These are phyloP conservation scores for Elgaria multicarinata DNA, from an alignment of 2,113 vertebrate genomes.

Conservation along the genomic window DNA sequence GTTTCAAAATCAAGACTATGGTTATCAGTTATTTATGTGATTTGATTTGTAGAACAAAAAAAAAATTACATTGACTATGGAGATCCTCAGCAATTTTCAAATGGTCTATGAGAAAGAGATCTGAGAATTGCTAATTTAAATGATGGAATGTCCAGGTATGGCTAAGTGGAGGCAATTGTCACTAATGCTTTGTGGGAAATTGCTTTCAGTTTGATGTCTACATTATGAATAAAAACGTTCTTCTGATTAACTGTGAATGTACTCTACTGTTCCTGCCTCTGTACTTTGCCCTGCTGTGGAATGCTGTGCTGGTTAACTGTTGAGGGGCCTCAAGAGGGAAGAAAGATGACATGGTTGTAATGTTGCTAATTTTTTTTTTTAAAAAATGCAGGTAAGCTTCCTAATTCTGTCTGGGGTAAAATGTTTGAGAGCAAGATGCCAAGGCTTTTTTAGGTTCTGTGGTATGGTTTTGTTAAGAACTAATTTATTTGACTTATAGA, in stretches of 20 bases:
- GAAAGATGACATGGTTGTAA: not conserved
- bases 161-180: not conserved
- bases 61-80: not conserved
- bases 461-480: not conserved
- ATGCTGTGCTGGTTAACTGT: constrained; percentile 9
- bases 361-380: not conserved
- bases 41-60: not conserved
- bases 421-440: not conserved
- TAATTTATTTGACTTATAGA: not conserved
- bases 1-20: not conserved
- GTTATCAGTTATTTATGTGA: not conserved
- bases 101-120: not conserved
- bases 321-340: constrained; percentile 40
- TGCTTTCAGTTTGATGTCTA: rapidly evolving
- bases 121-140: rapidly evolving
- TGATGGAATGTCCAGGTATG: rapidly evolving
- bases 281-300: constrained; percentile 60
- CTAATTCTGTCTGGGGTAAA: not conserved
- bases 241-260: constrained; percentile 27
- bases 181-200: not conserved
- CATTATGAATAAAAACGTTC: rapidly evolving
- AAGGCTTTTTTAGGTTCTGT: not conserved
- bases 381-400: not conserved
- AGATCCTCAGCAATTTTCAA: not conserved
- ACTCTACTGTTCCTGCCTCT: not conserved